These are phyloP conservation scores for Pherbina coryleti DNA, from an alignment of 2,888 invertebrate species.

Conservation along the genomic window DNA sequence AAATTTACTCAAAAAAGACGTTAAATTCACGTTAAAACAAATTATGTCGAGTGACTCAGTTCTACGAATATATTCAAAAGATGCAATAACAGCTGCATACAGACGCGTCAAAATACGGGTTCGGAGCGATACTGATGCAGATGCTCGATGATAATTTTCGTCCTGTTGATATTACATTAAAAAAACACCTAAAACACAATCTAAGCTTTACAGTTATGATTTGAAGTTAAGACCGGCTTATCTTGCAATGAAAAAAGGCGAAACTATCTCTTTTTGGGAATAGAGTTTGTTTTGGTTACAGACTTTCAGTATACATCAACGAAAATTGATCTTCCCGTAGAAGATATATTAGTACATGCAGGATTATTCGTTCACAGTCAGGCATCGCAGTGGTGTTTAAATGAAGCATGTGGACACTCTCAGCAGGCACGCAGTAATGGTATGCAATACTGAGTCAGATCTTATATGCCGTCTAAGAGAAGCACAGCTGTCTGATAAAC, in stretches of 20 bases:
- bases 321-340: constrained; percentile 34
- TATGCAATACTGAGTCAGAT: constrained; percentile 1
- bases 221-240: constrained; percentile 50
- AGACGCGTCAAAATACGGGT: neutral
- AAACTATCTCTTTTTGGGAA: constrained; percentile 50
- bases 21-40: constrained; percentile 1
- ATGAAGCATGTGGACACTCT: constrained; percentile 50
- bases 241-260: constrained; percentile 48
- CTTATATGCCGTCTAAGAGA: constrained; percentile 23
- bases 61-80: neutral
- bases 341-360: too few species aligned
- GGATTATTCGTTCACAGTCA: constrained; percentile 44
- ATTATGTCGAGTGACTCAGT: neutral
- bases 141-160: constrained; percentile 37
- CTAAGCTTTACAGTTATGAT: constrained; percentile 47
- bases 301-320: constrained; percentile 41
- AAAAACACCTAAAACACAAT: constrained; percentile 31
- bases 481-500: constrained; percentile 34
- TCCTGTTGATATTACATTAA: constrained; percentile 42
- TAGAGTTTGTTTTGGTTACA: constrained; percentile 31
- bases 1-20: constrained; percentile 17
- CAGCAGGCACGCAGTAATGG: constrained; percentile 38
- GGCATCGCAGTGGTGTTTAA: constrained; percentile 43
- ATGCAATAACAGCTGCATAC: constrained; percentile 3
- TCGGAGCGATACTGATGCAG: neutral